Base-by-base conservation (phyloP, 2,113 vertebrate genomes). In the Halcyon malimbica region DNA sequence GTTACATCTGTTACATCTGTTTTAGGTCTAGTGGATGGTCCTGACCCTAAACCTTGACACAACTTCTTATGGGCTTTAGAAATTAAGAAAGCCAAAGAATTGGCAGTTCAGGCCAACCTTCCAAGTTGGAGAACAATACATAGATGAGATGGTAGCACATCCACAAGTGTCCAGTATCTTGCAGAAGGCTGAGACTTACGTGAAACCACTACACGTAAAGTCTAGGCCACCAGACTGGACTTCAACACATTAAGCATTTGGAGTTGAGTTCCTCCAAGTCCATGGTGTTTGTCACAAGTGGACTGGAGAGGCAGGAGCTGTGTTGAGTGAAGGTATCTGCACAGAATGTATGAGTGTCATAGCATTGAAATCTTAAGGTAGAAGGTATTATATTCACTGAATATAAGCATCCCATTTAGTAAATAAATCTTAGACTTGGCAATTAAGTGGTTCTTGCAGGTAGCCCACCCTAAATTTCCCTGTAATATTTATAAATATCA, bases 171-270 rank as follows among this genome's bases (percentile, higher is more conserved):
- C 29, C 77, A 71, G 4, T 4, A 16, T 25, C 42, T 31, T 73
- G 69, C 48, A 68, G 73, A 64, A 73, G 53, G 3, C 28, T 42
- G 4, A 87, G 17, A 10, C 21, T 1, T 2, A 78, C 10, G 3
- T 57, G 35, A 78, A 87, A n/a, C 6, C 9, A 14, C 41, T 56
- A 3, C 14, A 9, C 5, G 5, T 39, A 50, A 37, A 26, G 8
- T 6, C 26, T 19, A 59, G 42, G 42, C 33, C 53, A 25, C 9
- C 18, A 76, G 19, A 7, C 53, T 35, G 28, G 26, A 29, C 29
- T 77, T 0, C 0, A 37, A 33, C 12, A 4, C 1, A 1, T 3
- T 67, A 42, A 57, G 16, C 19, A 69, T 25, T 16, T 65, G 13
- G 29, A 80, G 14, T 12, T 70, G 56, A 9, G 6, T 63, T 92